These are phyloP conservation scores for Tenthredo notha DNA, from an alignment of 2,888 invertebrate genomes.

Conservation along the genomic window DNA sequence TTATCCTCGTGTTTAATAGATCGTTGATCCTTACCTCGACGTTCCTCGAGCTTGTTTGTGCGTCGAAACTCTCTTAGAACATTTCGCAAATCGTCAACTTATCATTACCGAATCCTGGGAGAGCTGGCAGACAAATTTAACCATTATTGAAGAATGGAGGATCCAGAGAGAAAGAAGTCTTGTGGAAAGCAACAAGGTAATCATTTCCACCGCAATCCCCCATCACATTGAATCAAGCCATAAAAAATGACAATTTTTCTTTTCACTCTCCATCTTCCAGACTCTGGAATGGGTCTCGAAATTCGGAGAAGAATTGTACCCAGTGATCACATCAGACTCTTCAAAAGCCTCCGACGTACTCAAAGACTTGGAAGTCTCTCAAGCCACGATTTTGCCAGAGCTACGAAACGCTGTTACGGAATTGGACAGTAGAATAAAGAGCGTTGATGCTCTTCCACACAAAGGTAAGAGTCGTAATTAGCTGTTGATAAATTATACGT, in stretches of 20 bases:
- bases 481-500: not conserved
- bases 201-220: conserved; percentile 62
- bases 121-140: conserved; percentile 82
- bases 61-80: conserved; percentile 85
- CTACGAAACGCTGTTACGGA: conserved; percentile 84
- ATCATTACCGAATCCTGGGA: conserved; percentile 86
- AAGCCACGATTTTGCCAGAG: conserved; percentile 81
- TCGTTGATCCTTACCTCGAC: conserved; percentile 86
- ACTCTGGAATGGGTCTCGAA: conserved; percentile 85
- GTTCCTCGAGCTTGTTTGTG: conserved; percentile 84
- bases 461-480: conserved; percentile 79
- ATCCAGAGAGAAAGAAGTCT: conserved; percentile 79
- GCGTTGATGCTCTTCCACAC: conserved; percentile 83
- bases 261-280: conserved; percentile 74
- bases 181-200: conserved; percentile 74
- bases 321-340: conserved; percentile 84
- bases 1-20: conserved; percentile 75
- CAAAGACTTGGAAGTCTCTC: conserved; percentile 81
- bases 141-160: conserved; percentile 76
- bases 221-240: not conserved
- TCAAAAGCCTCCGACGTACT: conserved; percentile 82
- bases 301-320: conserved; percentile 87
- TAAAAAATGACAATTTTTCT: conserved; percentile 41
- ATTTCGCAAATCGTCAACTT: conserved; percentile 84
- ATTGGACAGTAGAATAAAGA: conserved; percentile 84